Percentiles rank a stretch among this genome's conserved stretches.
These are phyloP conservation scores for Lithobius niger DNA, from an alignment of 1,140 invertebrate species.

Conservation along the genomic window DNA sequence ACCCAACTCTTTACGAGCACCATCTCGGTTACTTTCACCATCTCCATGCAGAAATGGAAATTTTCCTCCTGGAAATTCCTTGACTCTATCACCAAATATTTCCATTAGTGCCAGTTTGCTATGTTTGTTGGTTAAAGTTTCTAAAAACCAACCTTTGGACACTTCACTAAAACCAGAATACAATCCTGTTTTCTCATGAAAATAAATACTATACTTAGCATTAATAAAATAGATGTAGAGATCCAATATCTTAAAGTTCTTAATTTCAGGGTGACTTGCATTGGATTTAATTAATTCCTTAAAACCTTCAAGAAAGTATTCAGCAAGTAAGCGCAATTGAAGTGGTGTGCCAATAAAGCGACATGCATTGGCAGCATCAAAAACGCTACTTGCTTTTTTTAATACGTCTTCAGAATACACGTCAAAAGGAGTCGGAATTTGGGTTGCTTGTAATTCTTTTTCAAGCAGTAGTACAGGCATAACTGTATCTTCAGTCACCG, in stretches of 20 bases:
- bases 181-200: not conserved
- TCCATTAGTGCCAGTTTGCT: not conserved
- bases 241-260: not conserved
- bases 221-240: not conserved
- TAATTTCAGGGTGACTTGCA: too few species aligned
- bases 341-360: not conserved
- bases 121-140: not conserved
- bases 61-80: not conserved
- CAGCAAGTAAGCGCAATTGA: too few species aligned
- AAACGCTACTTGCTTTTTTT: not conserved
- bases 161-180: not conserved
- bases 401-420: not conserved
- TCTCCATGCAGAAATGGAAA: not conserved
- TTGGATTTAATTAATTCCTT: too few species aligned
- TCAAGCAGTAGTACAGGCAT: too few species aligned
- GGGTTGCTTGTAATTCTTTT: too few species aligned
- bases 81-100: not conserved
- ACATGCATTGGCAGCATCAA: not conserved
- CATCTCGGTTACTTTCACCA: too few species aligned
- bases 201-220: not conserved
- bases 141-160: not conserved
- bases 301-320: too few species aligned
- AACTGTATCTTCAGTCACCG: too few species aligned
- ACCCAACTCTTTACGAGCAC: too few species aligned
- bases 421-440: not conserved